These are phyloP conservation scores for Chydorus sphaericus DNA, from an alignment of 2,888 invertebrate species.

Conservation along the genomic window DNA sequence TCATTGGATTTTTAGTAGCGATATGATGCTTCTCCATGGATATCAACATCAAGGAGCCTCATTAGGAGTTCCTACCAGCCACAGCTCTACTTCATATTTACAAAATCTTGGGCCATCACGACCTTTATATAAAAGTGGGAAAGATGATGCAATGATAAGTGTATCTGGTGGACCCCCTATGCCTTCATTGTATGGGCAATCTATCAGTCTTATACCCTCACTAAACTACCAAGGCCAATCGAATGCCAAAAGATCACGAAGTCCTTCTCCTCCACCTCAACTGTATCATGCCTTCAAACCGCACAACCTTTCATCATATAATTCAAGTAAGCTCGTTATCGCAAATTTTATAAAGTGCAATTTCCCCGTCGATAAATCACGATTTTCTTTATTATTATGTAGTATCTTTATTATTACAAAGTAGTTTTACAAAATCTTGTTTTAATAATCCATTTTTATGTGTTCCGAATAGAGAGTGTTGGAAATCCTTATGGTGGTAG, in stretches of 20 bases:
- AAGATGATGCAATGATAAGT: not conserved
- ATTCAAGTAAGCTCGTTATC: not conserved
- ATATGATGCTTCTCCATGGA: slow-evolving; percentile 22
- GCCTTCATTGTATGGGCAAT: not conserved
- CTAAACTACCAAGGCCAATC: not conserved
- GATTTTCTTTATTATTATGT: not conserved
- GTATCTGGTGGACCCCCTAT: not conserved
- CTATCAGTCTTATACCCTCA: slow-evolving; percentile 6
- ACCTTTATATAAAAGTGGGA: slow-evolving; percentile 23
- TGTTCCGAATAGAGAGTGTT: not conserved
- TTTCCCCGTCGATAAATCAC: not conserved
- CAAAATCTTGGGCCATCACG: slow-evolving; percentile 28
- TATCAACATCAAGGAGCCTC: slow-evolving; percentile 25
- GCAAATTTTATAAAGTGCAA: not conserved
- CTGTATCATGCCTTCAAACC: slow-evolving; percentile 33
- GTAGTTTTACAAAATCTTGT: not conserved
- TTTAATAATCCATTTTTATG: not conserved
- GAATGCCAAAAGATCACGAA: slow-evolving; percentile 40
- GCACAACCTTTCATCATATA: slow-evolving; percentile 3
- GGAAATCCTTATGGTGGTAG: slow-evolving; percentile 3
- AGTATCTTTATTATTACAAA: not conserved
- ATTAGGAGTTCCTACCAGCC: slow-evolving; percentile 33
- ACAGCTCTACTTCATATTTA: slow-evolving; percentile 23
- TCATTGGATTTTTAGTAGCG: too few species aligned
- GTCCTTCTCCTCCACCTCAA: slow-evolving; percentile 43